phyloP scores from a whole-genome alignment of 2,888 invertebrate species.

The Drosophila merina region DNA sequence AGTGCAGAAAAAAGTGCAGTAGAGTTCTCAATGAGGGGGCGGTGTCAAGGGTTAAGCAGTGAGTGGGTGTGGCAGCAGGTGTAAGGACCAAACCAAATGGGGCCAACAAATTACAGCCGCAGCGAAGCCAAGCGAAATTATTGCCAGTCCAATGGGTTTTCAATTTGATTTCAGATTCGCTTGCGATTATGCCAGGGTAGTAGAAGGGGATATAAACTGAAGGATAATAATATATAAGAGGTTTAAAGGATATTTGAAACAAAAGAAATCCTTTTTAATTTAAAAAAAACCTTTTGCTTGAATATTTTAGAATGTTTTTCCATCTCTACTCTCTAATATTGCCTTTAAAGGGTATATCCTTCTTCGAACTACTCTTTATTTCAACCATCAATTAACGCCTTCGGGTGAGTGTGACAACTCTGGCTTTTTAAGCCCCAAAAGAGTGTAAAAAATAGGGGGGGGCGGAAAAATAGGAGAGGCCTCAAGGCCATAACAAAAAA shows the following conservation, averaged over 20 bases:
- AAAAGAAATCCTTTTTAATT: no score
- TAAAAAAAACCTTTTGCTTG: no score
- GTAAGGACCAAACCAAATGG: constrained; percentile 16
- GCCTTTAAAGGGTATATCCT: no score
- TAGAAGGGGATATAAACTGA: not conserved
- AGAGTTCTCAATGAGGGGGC: constrained; percentile 19
- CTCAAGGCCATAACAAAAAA: not conserved
- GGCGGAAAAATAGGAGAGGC: not conserved
- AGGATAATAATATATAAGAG: not conserved
- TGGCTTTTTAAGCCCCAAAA: not conserved
- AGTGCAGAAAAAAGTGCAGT: constrained; percentile 8
- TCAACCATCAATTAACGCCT: constrained; percentile 8
- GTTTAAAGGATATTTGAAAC: no score
- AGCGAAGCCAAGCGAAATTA: constrained; percentile 14
- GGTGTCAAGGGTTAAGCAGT: constrained; percentile 6
- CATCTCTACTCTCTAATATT: no score
- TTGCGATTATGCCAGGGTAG: not conserved
- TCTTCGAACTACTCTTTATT: no score
- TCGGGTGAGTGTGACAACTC: constrained; percentile 9
- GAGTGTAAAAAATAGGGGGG: not conserved
- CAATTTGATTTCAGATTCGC: constrained; percentile 31
- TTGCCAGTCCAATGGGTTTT: constrained; percentile 28
- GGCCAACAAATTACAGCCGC: constrained; percentile 25
- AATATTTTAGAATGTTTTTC: no score
- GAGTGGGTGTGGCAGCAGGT: not conserved